Conservation (phyloP, 2,888 invertebrate species). For the Chymomyza caudatula region DNA sequence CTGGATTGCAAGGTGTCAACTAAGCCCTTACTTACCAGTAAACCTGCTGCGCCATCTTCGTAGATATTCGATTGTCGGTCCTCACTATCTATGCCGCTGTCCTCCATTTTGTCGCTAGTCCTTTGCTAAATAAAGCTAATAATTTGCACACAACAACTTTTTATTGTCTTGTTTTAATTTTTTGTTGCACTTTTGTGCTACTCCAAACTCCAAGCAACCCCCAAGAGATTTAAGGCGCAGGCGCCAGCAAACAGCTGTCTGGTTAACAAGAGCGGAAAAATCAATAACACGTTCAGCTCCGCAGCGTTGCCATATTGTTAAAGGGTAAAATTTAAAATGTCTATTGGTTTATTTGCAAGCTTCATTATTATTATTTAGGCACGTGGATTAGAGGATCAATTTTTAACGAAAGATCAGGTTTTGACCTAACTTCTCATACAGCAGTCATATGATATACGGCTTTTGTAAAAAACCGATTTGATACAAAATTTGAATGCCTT, state of each 20-base stretch:
- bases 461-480: no score
- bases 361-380: conserved; percentile 17
- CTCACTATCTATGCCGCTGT: conserved; percentile 77
- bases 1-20: background rate
- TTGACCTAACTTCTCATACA: no score
- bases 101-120: conserved; percentile 60
- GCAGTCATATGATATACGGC: no score
- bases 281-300: conserved; percentile 53
- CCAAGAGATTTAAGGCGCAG: conserved; percentile 43
- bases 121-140: background rate
- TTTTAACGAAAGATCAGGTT: no score
- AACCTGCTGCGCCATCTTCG: conserved; percentile 60
- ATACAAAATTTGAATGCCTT: no score
- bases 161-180: conserved; percentile 35
- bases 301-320: conserved; percentile 47
- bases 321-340: background rate
- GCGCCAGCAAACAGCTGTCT: conserved; percentile 55
- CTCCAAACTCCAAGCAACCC: conserved; percentile 61
- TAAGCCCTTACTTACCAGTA: conserved; percentile 50
- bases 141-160: conserved; percentile 48
- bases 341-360: background rate
- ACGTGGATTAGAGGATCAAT: no score
- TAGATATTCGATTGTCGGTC: conserved; percentile 70
- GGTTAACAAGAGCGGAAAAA: conserved; percentile 35
- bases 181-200: conserved; percentile 22